Evolutionary conservation across 1,140 invertebrate genomes (phyloP).

Genomic region (Drusus annulatus): DNA sequence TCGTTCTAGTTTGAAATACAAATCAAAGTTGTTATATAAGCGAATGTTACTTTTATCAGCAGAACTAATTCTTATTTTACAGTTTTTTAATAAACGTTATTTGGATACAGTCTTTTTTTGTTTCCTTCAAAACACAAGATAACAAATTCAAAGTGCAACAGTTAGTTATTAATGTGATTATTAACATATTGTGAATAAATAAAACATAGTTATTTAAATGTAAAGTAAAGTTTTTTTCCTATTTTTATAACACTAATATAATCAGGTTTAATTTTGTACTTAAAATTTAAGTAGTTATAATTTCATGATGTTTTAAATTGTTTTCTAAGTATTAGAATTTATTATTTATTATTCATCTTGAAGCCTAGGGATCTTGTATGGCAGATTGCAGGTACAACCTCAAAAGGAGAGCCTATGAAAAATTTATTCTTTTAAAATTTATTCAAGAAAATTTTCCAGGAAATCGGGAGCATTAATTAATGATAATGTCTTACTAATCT

Average conservation of each 20-base stretch:
- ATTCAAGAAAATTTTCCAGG: slow-evolving; percentile 15
- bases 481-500: not conserved
- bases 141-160: no score
- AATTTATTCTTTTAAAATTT: slow-evolving; percentile 49
- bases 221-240: not conserved
- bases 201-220: not conserved
- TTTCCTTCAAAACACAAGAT: no score
- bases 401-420: slow-evolving; percentile 59
- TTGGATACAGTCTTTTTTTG: no score
- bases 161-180: not conserved
- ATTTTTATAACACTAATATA: no score
- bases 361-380: slow-evolving; percentile 33
- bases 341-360: slow-evolving; percentile 16
- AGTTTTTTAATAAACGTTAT: no score
- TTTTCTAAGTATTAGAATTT: not conserved
- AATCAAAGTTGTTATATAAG: not conserved
- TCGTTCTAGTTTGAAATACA: not conserved
- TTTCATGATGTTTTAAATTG: not conserved
- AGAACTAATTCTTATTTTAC: not conserved
- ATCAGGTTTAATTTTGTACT: no score
- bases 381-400: slow-evolving; percentile 37
- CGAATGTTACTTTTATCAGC: not conserved
- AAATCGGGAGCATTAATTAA: not conserved
- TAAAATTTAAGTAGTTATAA: no score
- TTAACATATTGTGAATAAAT: not conserved